Evolutionary conservation across 2,888 invertebrate species (phyloP), one percentile per base, ranked within the genome.

Genomic region (Agrilus biguttatus): DNA sequence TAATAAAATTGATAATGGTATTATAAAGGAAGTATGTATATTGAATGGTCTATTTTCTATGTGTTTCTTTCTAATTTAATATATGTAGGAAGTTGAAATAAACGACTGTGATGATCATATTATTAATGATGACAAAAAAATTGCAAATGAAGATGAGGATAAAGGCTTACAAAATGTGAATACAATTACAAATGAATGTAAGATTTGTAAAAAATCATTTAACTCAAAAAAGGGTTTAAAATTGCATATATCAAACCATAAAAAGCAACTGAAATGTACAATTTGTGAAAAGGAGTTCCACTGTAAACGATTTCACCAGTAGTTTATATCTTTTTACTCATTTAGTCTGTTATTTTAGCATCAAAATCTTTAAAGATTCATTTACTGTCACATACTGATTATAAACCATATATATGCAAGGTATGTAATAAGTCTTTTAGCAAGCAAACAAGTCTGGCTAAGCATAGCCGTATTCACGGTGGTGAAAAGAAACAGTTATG

Each of bases 401-500:
- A 59, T 45, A 56, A 55, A 37, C 63, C 62, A 2, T 53, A 58
- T 45, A 43, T 46, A 7, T 64, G 64, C 44, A 53, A 55, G 39
- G 46, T 55, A 5, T 63, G 64, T 46, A 48, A 52, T n/a, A 61
- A 61, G 51, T 41, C 52, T 6, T 64, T 63, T 48, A 43, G 54
- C 3, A 47, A 53, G 10, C 40, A 55, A 17, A 49, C 54, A 10
- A 60, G 54, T 48, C 51, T 63, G 19, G 50, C 48, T 3, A 62
- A 61, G 43, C 63, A 65, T 48, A 58, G 56, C 53, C 45, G 60
- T 43, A 58, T 54, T 6, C 61, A 63, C 47, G 56, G 56, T 3
- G 60, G 62, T 5, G 61, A 62, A 45, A 52, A 53, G 42, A 60
- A 57, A 45, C 59, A 62, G 51, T 46, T 58, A n/a, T 64, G 64